Conservation (phyloP, 2,113 vertebrate genomes). For the Hystrix brachyura region DNA sequence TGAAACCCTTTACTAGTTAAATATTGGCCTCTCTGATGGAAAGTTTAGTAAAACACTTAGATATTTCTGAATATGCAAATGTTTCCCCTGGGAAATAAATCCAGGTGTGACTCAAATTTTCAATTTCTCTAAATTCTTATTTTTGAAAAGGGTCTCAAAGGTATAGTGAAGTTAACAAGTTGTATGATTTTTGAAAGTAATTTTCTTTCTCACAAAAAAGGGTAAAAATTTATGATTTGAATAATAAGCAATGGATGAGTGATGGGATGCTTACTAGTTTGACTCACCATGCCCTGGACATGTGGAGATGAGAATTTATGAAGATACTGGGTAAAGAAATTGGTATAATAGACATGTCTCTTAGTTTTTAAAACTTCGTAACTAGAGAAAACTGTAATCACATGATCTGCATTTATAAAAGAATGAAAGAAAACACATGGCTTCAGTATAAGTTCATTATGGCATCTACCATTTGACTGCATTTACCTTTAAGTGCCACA, state of each 20-base stretch:
- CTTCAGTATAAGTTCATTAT: slow-evolving; percentile 10
- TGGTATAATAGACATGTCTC: not conserved
- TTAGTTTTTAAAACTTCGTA: slow-evolving; percentile 25
- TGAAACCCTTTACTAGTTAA: not conserved
- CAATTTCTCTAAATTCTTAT: not conserved
- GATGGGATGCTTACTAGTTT: not conserved
- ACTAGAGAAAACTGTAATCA: not conserved
- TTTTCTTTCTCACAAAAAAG: not conserved
- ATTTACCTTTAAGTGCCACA: slow-evolving; percentile 35
- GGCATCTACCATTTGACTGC: slow-evolving; percentile 30
- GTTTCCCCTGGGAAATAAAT: not conserved
- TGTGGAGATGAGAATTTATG: slow-evolving; percentile 1
- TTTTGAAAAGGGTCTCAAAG: not conserved
- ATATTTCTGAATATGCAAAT: slow-evolving; percentile 24
- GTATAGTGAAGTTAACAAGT: not conserved
- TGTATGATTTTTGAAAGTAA: slow-evolving; percentile 7
- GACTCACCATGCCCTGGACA: not conserved
- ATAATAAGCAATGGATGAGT: slow-evolving; percentile 2
- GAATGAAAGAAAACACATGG: not conserved
- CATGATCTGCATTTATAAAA: not conserved
- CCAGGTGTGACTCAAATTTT: slow-evolving; percentile 50
- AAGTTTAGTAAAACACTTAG: not conserved
- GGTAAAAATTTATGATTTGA: not conserved
- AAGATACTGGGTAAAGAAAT: not conserved
- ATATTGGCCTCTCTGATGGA: not conserved